A percentile compares a stretch with the other conserved stretches of the same genome.
phyloP scores from a whole-genome alignment of 2,797 vertebrate genomes.

The Intellagama lesueurii region DNA sequence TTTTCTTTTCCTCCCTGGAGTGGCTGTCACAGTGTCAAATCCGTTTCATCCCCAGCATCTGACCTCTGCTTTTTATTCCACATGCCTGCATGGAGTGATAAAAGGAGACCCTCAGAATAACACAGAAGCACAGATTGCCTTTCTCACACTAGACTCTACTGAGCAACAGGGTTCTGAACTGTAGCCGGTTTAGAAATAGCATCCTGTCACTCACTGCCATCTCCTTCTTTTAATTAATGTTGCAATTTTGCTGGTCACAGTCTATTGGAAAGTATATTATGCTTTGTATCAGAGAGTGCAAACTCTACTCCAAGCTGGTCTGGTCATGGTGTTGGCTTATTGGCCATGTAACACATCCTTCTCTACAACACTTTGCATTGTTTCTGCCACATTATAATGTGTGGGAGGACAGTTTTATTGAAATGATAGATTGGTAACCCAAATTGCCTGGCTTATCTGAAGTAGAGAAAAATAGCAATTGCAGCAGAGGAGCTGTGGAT shows the following conservation, averaged over 20 bases:
- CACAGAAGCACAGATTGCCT: slow-evolving; percentile 25
- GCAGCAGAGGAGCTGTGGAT: not conserved
- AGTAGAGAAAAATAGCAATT: not conserved
- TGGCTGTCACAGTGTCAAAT: slow-evolving; percentile 20
- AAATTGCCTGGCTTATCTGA: not conserved
- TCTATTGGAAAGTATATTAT: not conserved
- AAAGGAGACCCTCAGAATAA: slow-evolving; percentile 16
- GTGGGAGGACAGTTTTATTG: not conserved
- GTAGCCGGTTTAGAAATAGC: slow-evolving; percentile 20
- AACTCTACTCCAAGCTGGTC: not conserved
- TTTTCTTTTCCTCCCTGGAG: not conserved
- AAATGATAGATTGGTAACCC: not conserved
- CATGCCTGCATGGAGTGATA: slow-evolving; percentile 1
- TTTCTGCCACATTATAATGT: not conserved
- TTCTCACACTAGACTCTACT: slow-evolving; percentile 20
- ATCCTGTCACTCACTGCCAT: not conserved
- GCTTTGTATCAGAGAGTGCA: not conserved
- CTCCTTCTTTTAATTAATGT: not conserved
- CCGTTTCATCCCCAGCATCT: slow-evolving; percentile 11
- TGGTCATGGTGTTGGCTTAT: not conserved
- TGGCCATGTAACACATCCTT: not conserved
- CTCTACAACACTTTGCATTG: not conserved
- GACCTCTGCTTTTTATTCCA: slow-evolving; percentile 37
- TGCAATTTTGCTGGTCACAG: not conserved
- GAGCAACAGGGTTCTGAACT: slow-evolving; percentile 6